These are phyloP conservation scores for Neosilurus hyrtlii DNA, from an alignment of 2,797 vertebrate genomes.

Conservation along the genomic window DNA sequence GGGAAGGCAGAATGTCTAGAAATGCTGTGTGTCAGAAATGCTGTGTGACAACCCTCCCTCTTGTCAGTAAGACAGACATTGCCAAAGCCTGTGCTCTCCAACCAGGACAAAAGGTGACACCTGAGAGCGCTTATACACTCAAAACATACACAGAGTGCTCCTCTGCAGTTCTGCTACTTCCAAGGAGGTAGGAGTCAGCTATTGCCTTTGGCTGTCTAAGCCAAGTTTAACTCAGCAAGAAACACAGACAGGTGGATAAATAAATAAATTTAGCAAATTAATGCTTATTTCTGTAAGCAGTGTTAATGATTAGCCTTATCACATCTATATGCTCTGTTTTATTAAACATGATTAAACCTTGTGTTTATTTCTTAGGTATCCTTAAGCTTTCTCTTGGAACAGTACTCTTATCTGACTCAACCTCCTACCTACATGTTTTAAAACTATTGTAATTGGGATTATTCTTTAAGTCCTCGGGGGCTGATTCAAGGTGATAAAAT, in stretches of 20 bases:
- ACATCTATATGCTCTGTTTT: not conserved
- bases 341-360: not conserved
- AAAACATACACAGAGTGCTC: conserved; percentile 32
- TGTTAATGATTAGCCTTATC: not conserved
- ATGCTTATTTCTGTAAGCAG: not conserved
- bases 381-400: not conserved
- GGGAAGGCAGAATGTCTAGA: not conserved
- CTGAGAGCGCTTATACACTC: conserved; percentile 37
- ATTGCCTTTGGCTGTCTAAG: conserved; percentile 40
- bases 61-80: conserved; percentile 39
- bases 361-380: not conserved
- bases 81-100: conserved; percentile 36
- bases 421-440: conserved; percentile 24
- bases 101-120: conserved; percentile 40
- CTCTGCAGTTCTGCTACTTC: conserved; percentile 38
- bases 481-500: conserved; percentile 39
- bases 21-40: conserved; percentile 31
- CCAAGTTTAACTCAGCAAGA: conserved; percentile 16
- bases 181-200: conserved; percentile 26
- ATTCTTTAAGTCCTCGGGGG: conserved; percentile 35
- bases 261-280: not conserved
- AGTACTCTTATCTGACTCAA: not conserved
- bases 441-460: conserved; percentile 41
- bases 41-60: conserved; percentile 4
- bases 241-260: not conserved